A percentile compares a stretch with the other conserved stretches of the same genome.
Evolutionary conservation across 2,797 vertebrate genomes (phyloP).

Genomic region (Sebastiscus tertius): DNA sequence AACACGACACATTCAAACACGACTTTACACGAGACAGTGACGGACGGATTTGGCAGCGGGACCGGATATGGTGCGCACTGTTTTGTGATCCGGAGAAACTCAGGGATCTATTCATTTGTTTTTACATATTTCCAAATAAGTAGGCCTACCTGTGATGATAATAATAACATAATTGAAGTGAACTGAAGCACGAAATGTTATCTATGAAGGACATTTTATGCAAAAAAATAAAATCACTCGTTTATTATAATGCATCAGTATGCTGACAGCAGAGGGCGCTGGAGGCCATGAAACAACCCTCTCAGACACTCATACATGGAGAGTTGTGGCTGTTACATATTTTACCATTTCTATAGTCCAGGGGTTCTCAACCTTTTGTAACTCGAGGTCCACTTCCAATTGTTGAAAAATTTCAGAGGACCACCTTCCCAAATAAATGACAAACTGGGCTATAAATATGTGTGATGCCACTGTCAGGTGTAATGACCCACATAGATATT

Average conservation of each 20-base stretch:
- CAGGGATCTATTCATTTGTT: neutral
- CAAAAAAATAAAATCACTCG: neutral
- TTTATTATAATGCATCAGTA: neutral
- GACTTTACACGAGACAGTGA: neutral
- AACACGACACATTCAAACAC: constrained; percentile 15
- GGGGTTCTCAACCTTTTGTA: too few relatives aligned
- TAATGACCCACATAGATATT: too few relatives aligned
- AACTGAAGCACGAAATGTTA: too few relatives aligned
- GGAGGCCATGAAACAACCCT: neutral
- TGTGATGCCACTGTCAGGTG: too few relatives aligned
- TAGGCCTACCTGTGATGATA: rapidly evolving
- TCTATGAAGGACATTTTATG: neutral
- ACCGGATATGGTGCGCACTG: constrained; percentile 53
- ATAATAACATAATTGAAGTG: neutral
- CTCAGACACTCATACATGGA: neutral
- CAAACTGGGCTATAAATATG: too few relatives aligned
- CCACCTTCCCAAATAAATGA: too few relatives aligned
- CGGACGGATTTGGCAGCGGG: constrained; percentile 53
- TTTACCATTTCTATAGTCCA: neutral
- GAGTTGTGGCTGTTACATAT: neutral
- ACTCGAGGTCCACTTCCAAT: too few relatives aligned
- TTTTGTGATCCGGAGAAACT: neutral
- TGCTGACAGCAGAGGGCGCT: constrained; percentile 16
- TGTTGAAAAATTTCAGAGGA: too few relatives aligned
- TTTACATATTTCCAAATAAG: neutral